phyloP scores from a whole-genome alignment of 23 tunicate species.

The Ascidia mentula region DNA sequence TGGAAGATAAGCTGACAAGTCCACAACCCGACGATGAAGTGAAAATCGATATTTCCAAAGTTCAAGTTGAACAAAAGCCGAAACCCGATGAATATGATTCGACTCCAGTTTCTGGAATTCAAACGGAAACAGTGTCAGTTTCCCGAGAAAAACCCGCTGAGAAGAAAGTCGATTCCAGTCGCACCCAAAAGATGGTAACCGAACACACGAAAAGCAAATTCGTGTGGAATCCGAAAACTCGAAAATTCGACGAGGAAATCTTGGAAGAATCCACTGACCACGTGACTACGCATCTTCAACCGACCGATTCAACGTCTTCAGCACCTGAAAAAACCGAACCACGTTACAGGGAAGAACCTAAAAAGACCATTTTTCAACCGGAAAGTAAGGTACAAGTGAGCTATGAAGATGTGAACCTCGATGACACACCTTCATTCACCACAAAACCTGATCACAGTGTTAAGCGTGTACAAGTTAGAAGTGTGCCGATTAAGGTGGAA shows the following conservation, averaged over 20 bases:
- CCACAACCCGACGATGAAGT: too few species aligned
- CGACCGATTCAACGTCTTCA: neutral
- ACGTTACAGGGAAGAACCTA: neutral
- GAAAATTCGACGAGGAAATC: slow-evolving; percentile 51
- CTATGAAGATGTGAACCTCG: neutral
- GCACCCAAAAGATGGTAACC: neutral
- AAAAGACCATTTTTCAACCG: neutral
- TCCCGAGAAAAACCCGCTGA: neutral
- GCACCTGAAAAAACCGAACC: neutral
- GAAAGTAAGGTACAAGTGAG: neutral
- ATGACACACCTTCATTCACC: neutral
- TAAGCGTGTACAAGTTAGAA: neutral
- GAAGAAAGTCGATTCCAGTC: neutral
- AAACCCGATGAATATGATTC: neutral
- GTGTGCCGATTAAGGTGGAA: neutral
- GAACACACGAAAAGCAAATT: slow-evolving; percentile 18
- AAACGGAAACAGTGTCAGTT: neutral
- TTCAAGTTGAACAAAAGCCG: neutral
- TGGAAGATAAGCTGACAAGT: too few species aligned
- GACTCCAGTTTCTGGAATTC: neutral
- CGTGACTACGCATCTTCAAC: neutral
- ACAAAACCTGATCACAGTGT: neutral
- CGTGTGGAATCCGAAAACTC: slow-evolving; percentile 53
- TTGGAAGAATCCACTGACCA: slow-evolving; percentile 30
- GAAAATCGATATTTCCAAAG: neutral